These are phyloP conservation scores for Yasuhikotakia modesta DNA, from an alignment of 2,797 vertebrate genomes.

Conservation along the genomic window DNA sequence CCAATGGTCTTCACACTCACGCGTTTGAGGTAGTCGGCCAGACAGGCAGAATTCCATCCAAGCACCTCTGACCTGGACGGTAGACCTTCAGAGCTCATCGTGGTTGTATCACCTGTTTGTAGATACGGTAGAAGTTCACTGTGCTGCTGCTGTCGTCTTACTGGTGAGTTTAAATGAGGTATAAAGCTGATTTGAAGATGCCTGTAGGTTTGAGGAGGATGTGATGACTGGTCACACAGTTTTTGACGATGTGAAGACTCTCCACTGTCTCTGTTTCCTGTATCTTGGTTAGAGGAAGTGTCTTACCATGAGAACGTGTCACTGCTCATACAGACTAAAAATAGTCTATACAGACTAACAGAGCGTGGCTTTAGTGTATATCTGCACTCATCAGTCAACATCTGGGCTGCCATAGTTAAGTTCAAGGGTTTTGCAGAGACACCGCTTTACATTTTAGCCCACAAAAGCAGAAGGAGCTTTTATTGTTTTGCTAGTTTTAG, in stretches of 20 bases:
- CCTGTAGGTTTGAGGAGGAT: background rate
- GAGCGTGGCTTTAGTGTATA: background rate
- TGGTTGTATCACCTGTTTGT: background rate
- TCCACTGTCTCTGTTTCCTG: slow-evolving; percentile 21
- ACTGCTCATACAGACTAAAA: background rate
- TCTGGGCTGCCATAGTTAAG: slow-evolving; percentile 73
- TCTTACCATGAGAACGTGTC: slow-evolving; percentile 26
- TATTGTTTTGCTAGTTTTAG: background rate
- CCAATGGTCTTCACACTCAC: slow-evolving; percentile 56
- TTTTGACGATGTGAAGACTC: slow-evolving; percentile 15
- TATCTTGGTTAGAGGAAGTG: slow-evolving; percentile 49
- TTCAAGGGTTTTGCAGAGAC: slow-evolving; percentile 65
- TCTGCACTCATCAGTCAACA: slow-evolving; percentile 71
- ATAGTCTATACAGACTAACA: background rate
- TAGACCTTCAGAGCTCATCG: slow-evolving; percentile 67
- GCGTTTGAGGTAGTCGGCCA: slow-evolving; percentile 71
- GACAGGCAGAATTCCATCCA: slow-evolving; percentile 67
- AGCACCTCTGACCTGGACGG: slow-evolving; percentile 68
- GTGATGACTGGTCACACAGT: background rate
- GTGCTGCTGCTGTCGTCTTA: background rate
- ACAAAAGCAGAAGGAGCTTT: slow-evolving; percentile 37
- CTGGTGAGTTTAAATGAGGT: background rate
- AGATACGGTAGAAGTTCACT: background rate
- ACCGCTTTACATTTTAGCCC: slow-evolving; percentile 34
- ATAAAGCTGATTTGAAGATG: background rate